Conservation (phyloP, 2,797 vertebrate species). For the Notamacropus eugenii region DNA sequence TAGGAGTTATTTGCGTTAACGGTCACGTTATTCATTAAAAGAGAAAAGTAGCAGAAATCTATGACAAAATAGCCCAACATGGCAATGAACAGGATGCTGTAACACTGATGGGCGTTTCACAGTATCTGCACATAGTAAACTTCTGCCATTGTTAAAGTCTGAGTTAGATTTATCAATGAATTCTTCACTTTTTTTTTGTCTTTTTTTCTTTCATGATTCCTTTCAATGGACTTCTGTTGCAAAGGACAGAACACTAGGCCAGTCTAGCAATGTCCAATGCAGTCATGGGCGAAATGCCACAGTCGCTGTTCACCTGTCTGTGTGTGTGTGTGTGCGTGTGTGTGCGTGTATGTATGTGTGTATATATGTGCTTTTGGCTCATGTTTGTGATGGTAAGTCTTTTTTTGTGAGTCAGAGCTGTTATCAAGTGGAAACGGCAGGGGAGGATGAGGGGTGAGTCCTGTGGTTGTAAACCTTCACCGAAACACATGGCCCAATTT, state of each 20-base stretch:
- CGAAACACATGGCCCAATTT: constrained; percentile 81
- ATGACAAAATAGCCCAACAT: constrained; percentile 86
- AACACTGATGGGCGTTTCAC: constrained; percentile 98
- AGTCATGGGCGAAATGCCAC: constrained; percentile 82
- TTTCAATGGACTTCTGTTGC: constrained; percentile 72
- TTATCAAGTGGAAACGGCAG: constrained; percentile 49
- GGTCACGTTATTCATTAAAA: constrained; percentile 96
- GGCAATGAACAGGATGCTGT: constrained; percentile 88
- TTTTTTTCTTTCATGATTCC: constrained; percentile 59
- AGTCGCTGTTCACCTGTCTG: constrained; percentile 81
- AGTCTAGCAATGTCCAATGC: constrained; percentile 79
- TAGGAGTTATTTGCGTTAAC: constrained; percentile 97
- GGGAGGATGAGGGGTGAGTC: constrained; percentile 77
- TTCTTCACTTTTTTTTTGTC: constrained; percentile 61
- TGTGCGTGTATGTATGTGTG: constrained; percentile 71
- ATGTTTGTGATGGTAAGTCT: constrained; percentile 84
- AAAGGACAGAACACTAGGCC: constrained; percentile 76
- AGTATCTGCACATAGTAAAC: constrained; percentile 93
- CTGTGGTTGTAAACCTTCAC: constrained; percentile 84
- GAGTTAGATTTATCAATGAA: constrained; percentile 87
- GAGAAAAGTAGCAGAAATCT: constrained; percentile 92
- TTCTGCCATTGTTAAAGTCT: constrained; percentile 89
- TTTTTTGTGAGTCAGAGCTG: constrained; percentile 82
- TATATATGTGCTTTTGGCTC: constrained; percentile 89
- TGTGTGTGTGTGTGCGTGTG: not conserved